A percentile compares a stretch with the other conserved stretches of the same genome.
phyloP scores from a whole-genome alignment of 2,113 vertebrate genomes.

The Syrrhaptes paradoxus region DNA sequence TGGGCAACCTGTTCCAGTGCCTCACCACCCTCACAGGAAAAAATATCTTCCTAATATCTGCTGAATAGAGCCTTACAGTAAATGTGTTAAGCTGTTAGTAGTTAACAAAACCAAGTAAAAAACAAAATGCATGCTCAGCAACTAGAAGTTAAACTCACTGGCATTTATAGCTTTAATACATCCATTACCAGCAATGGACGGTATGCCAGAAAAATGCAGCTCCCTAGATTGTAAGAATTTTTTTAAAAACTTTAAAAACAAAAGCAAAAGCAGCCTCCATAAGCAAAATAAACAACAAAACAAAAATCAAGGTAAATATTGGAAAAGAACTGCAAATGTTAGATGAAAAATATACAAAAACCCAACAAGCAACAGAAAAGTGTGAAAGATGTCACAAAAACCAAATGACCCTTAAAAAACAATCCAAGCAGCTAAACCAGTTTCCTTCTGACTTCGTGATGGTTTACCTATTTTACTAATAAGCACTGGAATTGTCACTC shows the following conservation, averaged over 20 bases:
- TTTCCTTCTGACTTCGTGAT: neutral
- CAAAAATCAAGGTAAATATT: constrained; percentile 60
- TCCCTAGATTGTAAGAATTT: constrained; percentile 42
- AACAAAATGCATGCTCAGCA: constrained; percentile 76
- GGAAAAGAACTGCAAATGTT: constrained; percentile 72
- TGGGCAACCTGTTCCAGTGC: too few relatives aligned
- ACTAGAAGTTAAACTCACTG: constrained; percentile 57
- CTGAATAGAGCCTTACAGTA: constrained; percentile 82
- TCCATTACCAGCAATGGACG: constrained; percentile 65
- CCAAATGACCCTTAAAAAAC: constrained; percentile 50
- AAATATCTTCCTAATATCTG: constrained; percentile 27
- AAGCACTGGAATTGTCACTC: neutral
- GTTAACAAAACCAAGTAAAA: constrained; percentile 73
- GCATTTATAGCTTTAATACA: constrained; percentile 31
- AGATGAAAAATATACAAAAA: constrained; percentile 72
- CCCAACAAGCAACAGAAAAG: constrained; percentile 75
- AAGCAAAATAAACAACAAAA: constrained; percentile 56
- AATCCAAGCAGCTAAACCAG: constrained; percentile 49
- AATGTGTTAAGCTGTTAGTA: constrained; percentile 77
- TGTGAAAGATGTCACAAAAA: constrained; percentile 62
- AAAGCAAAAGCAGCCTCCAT: constrained; percentile 58
- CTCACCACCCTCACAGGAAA: too few relatives aligned
- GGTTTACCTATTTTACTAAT: neutral
- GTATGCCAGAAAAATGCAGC: constrained; percentile 60
- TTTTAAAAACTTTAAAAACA: constrained; percentile 30